These are phyloP conservation scores for Lysandra coridon DNA, from an alignment of 2,888 invertebrate genomes.

Conservation along the genomic window DNA sequence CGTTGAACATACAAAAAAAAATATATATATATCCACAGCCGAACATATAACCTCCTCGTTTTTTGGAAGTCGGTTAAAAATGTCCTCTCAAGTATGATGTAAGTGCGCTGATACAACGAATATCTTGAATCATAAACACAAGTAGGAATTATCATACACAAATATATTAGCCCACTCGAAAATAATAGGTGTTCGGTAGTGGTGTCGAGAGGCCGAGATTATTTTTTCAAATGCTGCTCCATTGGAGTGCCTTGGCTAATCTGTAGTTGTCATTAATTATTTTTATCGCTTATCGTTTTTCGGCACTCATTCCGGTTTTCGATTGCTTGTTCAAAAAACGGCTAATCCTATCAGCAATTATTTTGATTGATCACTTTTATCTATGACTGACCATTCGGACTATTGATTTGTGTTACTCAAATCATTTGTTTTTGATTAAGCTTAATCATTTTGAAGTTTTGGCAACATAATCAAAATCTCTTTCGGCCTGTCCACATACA, in stretches of 20 bases:
- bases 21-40: too few relatives aligned
- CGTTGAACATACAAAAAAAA: too few relatives aligned
- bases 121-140: constrained; percentile 42
- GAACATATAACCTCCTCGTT: too few relatives aligned
- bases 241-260: constrained; percentile 77
- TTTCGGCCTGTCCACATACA: too few relatives aligned
- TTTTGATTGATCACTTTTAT: constrained; percentile 27
- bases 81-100: background rate
- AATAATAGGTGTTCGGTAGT: constrained; percentile 71
- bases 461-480: background rate
- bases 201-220: constrained; percentile 73
- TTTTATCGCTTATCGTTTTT: constrained; percentile 79
- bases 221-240: constrained; percentile 78
- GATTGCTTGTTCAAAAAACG: constrained; percentile 56
- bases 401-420: background rate
- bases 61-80: background rate
- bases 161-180: constrained; percentile 75
- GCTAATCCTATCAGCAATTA: constrained; percentile 42
- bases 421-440: background rate
- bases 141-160: constrained; percentile 60
- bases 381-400: background rate
- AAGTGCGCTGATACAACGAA: constrained; percentile 32
- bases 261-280: constrained; percentile 78
- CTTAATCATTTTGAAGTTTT: background rate
- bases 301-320: constrained; percentile 63